These are phyloP conservation scores for Zaprionus obscuricornis DNA, from an alignment of 2,888 invertebrate genomes.

Conservation along the genomic window DNA sequence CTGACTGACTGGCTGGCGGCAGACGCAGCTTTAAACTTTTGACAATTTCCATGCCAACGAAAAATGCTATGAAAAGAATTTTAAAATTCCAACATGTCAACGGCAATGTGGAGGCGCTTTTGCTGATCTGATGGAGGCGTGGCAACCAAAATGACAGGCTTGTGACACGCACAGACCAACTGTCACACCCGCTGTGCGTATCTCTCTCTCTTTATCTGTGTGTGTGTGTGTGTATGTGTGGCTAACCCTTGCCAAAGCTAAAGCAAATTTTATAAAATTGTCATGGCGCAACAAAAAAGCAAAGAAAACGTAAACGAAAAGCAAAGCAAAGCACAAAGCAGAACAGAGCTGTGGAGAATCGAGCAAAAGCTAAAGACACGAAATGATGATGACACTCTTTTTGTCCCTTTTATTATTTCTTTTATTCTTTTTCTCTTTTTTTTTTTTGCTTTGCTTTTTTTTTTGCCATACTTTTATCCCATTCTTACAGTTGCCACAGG, in stretches of 20 bases:
- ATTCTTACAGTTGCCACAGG: conserved; percentile 24
- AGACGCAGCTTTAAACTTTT: conserved; percentile 70
- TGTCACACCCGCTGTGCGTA: conserved; percentile 55
- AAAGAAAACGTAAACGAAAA: conserved; percentile 35
- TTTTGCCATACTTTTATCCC: neutral
- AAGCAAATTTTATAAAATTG: conserved; percentile 65
- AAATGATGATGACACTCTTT: conserved; percentile 57
- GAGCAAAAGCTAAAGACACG: conserved; percentile 46
- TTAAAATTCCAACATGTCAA: conserved; percentile 70
- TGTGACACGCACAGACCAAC: conserved; percentile 75
- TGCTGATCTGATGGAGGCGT: conserved; percentile 34
- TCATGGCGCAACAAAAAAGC: conserved; percentile 38
- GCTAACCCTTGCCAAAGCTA: conserved; percentile 69
- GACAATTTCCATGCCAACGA: conserved; percentile 64
- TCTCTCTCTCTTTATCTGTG: conserved; percentile 2
- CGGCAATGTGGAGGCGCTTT: conserved; percentile 29
- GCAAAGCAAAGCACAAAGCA: conserved; percentile 19
- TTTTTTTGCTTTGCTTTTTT: conserved; percentile 27
- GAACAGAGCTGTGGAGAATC: conserved; percentile 19
- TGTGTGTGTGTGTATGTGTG: conserved; percentile 28
- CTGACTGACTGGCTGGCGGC: neutral
- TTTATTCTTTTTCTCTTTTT: conserved; percentile 19
- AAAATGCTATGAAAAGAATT: conserved; percentile 61
- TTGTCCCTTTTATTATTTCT: conserved; percentile 19
- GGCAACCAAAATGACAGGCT: conserved; percentile 66